Evolutionary conservation across 35 echinoderm and acorn worm genomes (phyloP), one percentile per base, ranked within the genome.

Genomic region (Apostichopus parvimensis): DNA sequence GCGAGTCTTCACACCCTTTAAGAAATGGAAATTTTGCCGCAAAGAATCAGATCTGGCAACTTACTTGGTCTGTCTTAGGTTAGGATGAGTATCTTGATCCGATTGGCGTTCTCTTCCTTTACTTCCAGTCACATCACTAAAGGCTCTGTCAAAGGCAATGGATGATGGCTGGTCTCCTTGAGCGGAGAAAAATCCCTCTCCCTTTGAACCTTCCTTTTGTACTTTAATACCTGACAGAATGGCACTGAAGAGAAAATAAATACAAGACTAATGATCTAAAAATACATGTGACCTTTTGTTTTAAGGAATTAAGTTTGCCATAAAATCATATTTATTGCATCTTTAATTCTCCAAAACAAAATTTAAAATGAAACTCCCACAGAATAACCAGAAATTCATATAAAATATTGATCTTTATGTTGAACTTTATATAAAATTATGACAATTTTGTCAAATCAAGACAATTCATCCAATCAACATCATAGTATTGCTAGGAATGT

Each of bases 11-110:
- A n/a, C n/a, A n/a, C n/a, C n/a, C n/a, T n/a, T n/a, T 45, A 45
- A 45, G 34, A 4, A 45, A 4, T 45, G 34, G 34, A 45, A 45
- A 2, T 45, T 45, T 45, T 45, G 1, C 34, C 34, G 34, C 34
- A 45, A 45, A 4, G 34, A 45, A 45, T 45, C 68, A 72, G n/a
- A 6, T 4, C 6, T 12, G 68, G n/a, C 12, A 72, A 70, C 94
- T 82, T 92, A 95, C 94, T 89, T 95, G 53, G 78, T 87, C 56
- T 93, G 91, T 53, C 94, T 81, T 89, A 90, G 55, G 45, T 93
- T 66, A 5, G 92, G 87, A 62, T 89, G 24, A 21, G 15, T 28
- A 17, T 87, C 55, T 14, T 55, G 22, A 13, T 82, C 53, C 8
- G 59, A 21, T 28, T 70, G 23, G 45, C 24, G 9, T 76, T 87